Evolutionary conservation across 2,888 invertebrate species (phyloP).

Genomic region (Drosophila maculinotata): DNA sequence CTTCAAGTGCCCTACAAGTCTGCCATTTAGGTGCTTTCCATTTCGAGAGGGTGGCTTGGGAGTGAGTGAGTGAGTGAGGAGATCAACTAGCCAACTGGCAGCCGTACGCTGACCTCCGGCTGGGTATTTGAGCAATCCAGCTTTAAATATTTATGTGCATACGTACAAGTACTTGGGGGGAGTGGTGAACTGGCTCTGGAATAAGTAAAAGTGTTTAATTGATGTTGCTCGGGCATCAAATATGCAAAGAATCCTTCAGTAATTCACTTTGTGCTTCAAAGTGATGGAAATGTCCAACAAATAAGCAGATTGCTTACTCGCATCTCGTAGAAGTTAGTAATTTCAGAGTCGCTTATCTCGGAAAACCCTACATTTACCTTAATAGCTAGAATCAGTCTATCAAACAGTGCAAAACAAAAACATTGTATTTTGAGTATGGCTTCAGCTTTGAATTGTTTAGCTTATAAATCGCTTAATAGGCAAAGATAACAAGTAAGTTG

Average conservation of each 20-base stretch:
- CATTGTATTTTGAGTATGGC: background rate
- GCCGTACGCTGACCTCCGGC: slow-evolving; percentile 7
- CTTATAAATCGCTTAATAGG: too few relatives aligned
- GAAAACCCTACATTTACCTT: background rate
- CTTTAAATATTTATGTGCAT: slow-evolving; percentile 16
- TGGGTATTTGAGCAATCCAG: slow-evolving; percentile 1
- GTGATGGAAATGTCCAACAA: slow-evolving; percentile 21
- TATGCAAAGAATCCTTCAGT: slow-evolving; percentile 37
- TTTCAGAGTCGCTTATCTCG: too few relatives aligned
- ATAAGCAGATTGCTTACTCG: background rate
- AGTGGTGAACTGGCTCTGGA: slow-evolving; percentile 2
- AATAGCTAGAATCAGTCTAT: background rate
- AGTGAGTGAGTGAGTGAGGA: too few relatives aligned
- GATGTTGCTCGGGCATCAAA: slow-evolving; percentile 52
- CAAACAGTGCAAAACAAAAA: background rate
- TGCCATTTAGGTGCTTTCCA: slow-evolving; percentile 26
- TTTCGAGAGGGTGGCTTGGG: background rate
- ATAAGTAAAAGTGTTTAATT: slow-evolving; percentile 57
- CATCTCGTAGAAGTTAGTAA: background rate
- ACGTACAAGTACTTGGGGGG: slow-evolving; percentile 5
- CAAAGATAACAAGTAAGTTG: too few relatives aligned
- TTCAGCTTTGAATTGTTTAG: background rate
- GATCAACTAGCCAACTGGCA: background rate
- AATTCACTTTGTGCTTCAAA: slow-evolving; percentile 50
- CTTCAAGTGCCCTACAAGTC: slow-evolving; percentile 20